Conservation (phyloP, 37 sponge, comb jelly and placozoan species). For the Amphimedon queenslandica region DNA sequence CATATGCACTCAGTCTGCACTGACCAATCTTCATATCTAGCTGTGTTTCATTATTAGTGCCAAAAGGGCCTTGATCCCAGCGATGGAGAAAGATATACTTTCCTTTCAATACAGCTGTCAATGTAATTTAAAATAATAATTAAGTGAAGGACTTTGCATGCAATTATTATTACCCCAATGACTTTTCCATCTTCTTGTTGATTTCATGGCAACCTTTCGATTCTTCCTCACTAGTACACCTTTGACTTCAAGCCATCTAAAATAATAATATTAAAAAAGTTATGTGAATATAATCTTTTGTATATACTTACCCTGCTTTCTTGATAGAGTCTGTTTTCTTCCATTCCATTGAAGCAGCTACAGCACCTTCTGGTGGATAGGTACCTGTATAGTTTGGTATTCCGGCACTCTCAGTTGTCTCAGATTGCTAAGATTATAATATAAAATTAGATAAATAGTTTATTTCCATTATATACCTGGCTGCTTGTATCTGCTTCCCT, state of each 20-base stretch:
- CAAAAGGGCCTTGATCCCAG: conserved; percentile 11
- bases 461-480: not conserved
- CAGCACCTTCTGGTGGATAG: not conserved
- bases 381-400: no score
- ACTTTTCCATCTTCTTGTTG: conserved; percentile 52
- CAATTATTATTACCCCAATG: conserved; percentile 48
- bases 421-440: not conserved
- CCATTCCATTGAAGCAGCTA: not conserved
- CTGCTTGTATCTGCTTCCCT: not conserved
- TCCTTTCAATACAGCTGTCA: conserved; percentile 28
- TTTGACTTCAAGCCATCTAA: conserved; percentile 54
- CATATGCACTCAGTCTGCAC: not conserved
- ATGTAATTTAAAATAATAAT: not conserved
- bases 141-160: not conserved
- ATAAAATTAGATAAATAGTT: not conserved
- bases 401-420: not conserved
- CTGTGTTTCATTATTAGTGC: not conserved
- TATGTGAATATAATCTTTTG: not conserved
- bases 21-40: not conserved
- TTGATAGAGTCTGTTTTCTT: not conserved
- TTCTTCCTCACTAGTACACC: conserved; percentile 40
- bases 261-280: not conserved
- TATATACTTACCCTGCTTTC: not conserved
- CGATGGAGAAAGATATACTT: conserved; percentile 25
- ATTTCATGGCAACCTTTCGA: conserved; percentile 46